Evolutionary conservation across 2,888 invertebrate genomes (phyloP), one percentile per base, ranked within the genome.

Genomic region (Biston stratarius): DNA sequence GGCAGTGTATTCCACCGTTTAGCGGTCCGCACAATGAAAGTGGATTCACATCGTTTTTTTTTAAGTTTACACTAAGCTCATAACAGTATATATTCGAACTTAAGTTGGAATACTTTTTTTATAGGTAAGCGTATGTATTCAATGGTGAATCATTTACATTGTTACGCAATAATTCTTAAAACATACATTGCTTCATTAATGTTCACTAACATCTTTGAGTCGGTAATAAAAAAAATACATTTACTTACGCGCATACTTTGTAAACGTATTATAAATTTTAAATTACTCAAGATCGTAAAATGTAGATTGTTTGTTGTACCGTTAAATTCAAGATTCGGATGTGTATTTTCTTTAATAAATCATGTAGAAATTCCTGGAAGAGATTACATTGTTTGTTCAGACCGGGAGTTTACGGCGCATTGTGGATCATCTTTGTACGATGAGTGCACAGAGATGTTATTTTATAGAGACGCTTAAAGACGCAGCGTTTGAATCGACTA

Each of bases 351-450:
- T 81, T 83, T 71, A 83, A 86, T 87, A 87, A 87, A 88, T 85
- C 83, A 87, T 82, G 83, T 77, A 81, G 77, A 77, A 79, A 78
- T 86, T 84, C 83, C 74, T 68, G 74, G 83, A 76, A 81, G 79
- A 86, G 87, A 89, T 90, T 83, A 86, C 88, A 88, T 89, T 90
- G 88, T 86, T 83, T 80, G 82, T 74, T 78, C 80, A 81, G 80
- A 78, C 76, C 76, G 69, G 74, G 70, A 74, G 71, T 85, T 88
- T 83, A 88, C 81, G 81, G 83, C 80, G 73, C 78, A 86, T 88
- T 88, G 85, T 88, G 82, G 79, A 69, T 69, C 67, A 73, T 74
- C 67, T 56, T 56, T 51, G 49, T 55, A 34, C 42, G 56, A 34
- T 55, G 55, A 64, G 68, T 74, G 69, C 67, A 24, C 24, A 24